Evolutionary conservation across 2,113 vertebrate genomes (phyloP), one percentile per base, ranked within the genome.

Genomic region (Macroglossus sobrinus): DNA sequence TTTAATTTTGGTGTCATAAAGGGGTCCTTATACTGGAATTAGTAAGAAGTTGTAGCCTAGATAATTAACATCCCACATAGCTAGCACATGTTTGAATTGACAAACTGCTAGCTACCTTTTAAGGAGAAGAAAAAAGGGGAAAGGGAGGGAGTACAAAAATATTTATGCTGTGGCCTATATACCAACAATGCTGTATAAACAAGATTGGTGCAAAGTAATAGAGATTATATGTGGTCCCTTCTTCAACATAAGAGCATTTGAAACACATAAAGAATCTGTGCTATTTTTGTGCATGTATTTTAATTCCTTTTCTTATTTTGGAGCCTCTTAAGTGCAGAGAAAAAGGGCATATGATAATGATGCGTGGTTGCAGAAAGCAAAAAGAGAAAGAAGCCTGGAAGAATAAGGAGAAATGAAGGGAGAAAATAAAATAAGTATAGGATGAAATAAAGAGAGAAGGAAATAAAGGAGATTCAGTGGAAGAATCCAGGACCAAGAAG

Each of bases 301-400:
- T 88, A 89, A 86, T 97, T 95, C 33, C 16, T 45, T 84, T 90
- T 93, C 43, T 93, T 89, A 79, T 45, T 95, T 94, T 85, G 78
- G 84, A 89, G 82, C 24, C 28, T 84, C 43, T 78, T 93, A 81
- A 68, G 47, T 85, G 68, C 93, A 89, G 61, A 94, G 86, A 59
- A 90, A 93, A 95, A 91, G 66, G 43, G 22, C 63, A 87, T 55
- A 93, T 94, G 84, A 76, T 84, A 96, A 68, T 93, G 64, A 85
- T 59, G 91, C 8, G 30, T 82, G 68, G 88, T 78, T 94, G 55
- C 43, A 91, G 80, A 71, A 66, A 91, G 78, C 15, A 90, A 50
- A 91, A 84, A 91, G 61, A 92, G 68, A 96, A 71, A 92, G 68
- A 96, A 71, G 22, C 71, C 43, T 69, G 30, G 30, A 84, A 91